Evolutionary conservation across 2,113 vertebrate genomes (phyloP).

Genomic region (Asarcornis scutulata): DNA sequence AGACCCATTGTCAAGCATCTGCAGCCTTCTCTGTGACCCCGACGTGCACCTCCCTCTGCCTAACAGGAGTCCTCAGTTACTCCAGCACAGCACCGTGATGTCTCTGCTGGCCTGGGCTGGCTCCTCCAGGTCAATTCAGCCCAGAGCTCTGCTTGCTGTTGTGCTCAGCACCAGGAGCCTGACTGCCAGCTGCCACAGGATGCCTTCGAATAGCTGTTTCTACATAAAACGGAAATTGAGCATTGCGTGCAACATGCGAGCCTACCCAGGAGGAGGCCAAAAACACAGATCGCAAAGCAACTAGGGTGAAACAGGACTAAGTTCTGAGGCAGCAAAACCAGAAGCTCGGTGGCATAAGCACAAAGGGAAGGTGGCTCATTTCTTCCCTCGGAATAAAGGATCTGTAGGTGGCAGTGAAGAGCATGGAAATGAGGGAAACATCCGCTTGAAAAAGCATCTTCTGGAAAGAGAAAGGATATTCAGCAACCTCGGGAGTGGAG

Average conservation of each 20-base stretch:
- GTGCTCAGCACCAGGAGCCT: accelerated
- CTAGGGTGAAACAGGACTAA: accelerated
- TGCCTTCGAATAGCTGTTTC: not conserved
- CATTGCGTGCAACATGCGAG: too few species aligned
- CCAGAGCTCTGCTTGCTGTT: not conserved
- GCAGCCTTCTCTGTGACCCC: not conserved
- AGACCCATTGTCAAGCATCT: not conserved
- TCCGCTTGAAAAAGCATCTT: not conserved
- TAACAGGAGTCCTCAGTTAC: not conserved
- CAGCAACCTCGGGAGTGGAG: accelerated
- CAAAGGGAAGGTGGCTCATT: not conserved
- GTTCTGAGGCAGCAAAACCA: not conserved
- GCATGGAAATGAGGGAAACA: not conserved
- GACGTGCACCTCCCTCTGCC: too few species aligned
- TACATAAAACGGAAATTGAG: not conserved
- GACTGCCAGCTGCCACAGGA: not conserved
- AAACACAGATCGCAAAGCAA: accelerated
- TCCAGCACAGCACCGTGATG: accelerated
- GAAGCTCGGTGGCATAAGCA: not conserved
- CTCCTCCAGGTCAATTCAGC: not conserved
- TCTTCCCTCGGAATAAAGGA: not conserved
- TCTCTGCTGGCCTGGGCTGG: not conserved
- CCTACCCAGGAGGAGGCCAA: too few species aligned
- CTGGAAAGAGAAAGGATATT: not conserved
- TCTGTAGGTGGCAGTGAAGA: not conserved